Evolutionary conservation across 2,797 vertebrate species (phyloP), one percentile per base, ranked within the genome.

Genomic region (Sarcophilus harrisii): DNA sequence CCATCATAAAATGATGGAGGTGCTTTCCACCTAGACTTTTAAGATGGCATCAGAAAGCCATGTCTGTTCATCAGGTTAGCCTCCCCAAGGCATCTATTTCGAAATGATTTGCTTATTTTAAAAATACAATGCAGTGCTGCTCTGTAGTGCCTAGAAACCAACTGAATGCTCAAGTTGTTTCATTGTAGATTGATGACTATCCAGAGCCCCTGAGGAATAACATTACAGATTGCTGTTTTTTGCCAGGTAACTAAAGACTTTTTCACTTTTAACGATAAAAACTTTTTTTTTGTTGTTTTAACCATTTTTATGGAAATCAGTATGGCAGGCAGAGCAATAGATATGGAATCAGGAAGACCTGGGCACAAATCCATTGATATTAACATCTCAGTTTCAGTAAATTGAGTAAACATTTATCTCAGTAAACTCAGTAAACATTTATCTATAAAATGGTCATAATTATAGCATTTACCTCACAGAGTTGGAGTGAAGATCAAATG

Each of bases 51-150:
- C 4, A 16, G 89, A 30, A 32, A 58, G 38, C 92, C 87, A 81
- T 58, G 13, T 90, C 21, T 95, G 32, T 55, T 94, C 28, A 94
- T 93, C 92, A 89, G 14, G 32, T 66, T 90, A n/a, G 30, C 91
- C 58, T 95, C 91, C 58, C 92, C 57, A 93, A 59, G 94, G 38
- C 66, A 92, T 21, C 73, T 95, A 55, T 93, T 91, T 90, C 6
- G 90, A 13, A 93, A 81, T 93, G 30, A 92, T 95, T 95, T 89
- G 91, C 73, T 97, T 94, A 55, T 91, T 93, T 24, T 91, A 94
- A 92, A 55, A 13, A 52, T 52, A 54, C 32, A 29, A 87, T 87
- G 29, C 28, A 57, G 29, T 57, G 9, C 38, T 87, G 73, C 73
- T 87, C 49, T 90, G 52, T 55, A 30, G 32, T 16, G 52, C 90